Base-by-base conservation (phyloP, 2,888 invertebrate genomes). In the Himalopsyche japonica region DNA sequence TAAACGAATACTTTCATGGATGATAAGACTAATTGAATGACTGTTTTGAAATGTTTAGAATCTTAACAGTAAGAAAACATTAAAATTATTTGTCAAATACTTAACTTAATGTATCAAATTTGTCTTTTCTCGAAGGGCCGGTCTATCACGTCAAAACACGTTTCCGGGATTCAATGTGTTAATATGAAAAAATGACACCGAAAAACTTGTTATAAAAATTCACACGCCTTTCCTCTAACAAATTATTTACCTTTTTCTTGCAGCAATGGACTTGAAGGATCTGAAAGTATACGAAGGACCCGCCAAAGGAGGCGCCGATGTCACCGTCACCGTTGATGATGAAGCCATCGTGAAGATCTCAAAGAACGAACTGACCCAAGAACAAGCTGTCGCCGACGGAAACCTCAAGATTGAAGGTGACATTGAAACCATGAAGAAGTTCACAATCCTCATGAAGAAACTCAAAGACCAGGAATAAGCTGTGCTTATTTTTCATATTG, bases 211-310 rank as follows among this genome's bases (percentile, higher is more conserved):
- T n/a, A n/a, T n/a, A n/a, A n/a, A n/a, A n/a, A n/a, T n/a, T n/a
- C n/a, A n/a, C n/a, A n/a, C n/a, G n/a, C n/a, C n/a, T 32, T 32
- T 3, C 12, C 30, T 1, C 76, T 34, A 76, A 76, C n/a, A 34
- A n/a, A 24, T 10, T 32, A 27, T 76, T 27, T 7, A 3, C 8
- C 1, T 20, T 57, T 37, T 8, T n/a, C 76, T 81, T 81, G 27
- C 34, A 86, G 86, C 86, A 34, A 37, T 86, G 34, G 86, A 86
- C 76, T 76, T 86, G 81, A 85, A 85, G 82, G 47, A 37, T 15
- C 43, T 86, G 70, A 47, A 82, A 47, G 85, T 83, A 0, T 82
- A 80, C 81, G 86, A 86, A 49, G 85, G 85, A 43, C 34, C 83
- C 32, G 82, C 24, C 82, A 64, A 47, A 49, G 84, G 49, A 20